A percentile compares a stretch with the other conserved stretches of the same genome.
Conservation (phyloP, 2,113 vertebrate species). For the Fulmarus glacialis region DNA sequence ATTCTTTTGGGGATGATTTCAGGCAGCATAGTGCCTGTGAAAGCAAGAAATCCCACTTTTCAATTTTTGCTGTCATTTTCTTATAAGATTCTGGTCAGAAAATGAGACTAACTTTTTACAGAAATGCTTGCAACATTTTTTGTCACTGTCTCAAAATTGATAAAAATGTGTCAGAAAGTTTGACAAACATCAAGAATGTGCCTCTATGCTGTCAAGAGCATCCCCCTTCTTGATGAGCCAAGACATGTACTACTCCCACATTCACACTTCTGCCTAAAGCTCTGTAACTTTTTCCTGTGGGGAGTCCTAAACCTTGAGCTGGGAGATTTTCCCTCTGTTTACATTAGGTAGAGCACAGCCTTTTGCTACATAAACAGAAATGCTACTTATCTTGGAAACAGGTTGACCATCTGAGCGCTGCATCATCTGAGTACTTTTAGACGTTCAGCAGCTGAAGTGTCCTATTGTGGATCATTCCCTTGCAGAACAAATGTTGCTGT, state of each 20-base stretch:
- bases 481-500: slow-evolving; percentile 65
- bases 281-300: not conserved
- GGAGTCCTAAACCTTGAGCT: slow-evolving; percentile 11
- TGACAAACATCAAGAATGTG: slow-evolving; percentile 50
- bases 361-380: slow-evolving; percentile 52
- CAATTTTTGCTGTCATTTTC: slow-evolving; percentile 7
- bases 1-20: not conserved
- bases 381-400: slow-evolving; percentile 41
- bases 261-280: slow-evolving; percentile 38
- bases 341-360: not conserved
- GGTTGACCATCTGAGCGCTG: slow-evolving; percentile 47
- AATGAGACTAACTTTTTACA: slow-evolving; percentile 30
- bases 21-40: not conserved
- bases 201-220: slow-evolving; percentile 46
- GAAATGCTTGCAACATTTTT: slow-evolving; percentile 32
- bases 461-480: slow-evolving; percentile 44
- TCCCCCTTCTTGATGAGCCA: slow-evolving; percentile 58
- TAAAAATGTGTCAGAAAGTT: slow-evolving; percentile 58
- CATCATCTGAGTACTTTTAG: slow-evolving; percentile 47
- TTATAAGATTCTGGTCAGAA: slow-evolving; percentile 35
- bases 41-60: slow-evolving; percentile 9
- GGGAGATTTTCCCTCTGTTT: not conserved
- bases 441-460: slow-evolving; percentile 40
- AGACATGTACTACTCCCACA: slow-evolving; percentile 34
- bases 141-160: slow-evolving; percentile 49